Evolutionary conservation across 2,113 vertebrate genomes (phyloP).

Genomic region (Ptilorrhoa leucosticta): DNA sequence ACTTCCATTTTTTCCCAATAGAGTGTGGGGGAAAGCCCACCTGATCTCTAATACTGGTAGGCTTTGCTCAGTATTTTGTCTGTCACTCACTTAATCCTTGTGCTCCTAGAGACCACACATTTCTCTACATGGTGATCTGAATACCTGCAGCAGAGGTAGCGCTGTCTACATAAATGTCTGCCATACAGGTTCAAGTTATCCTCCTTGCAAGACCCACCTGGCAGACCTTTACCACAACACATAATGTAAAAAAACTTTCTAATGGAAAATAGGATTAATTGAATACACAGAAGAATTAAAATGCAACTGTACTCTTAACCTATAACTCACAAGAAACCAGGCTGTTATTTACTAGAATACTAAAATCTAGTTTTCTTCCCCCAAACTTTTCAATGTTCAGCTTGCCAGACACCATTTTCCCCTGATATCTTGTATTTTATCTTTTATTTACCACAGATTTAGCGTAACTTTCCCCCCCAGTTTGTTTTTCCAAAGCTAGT

Average conservation of each 20-base stretch:
- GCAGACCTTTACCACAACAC: background rate
- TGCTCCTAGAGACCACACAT: background rate
- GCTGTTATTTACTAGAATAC: background rate
- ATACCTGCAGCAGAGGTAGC: background rate
- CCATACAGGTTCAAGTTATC: background rate
- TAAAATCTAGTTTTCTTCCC: background rate
- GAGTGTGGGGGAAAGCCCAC: background rate
- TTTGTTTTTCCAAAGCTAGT: background rate
- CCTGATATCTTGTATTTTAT: background rate
- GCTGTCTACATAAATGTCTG: background rate
- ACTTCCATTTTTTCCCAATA: background rate
- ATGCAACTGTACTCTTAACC: background rate
- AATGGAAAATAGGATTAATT: background rate
- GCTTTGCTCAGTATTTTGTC: background rate
- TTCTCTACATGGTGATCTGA: background rate
- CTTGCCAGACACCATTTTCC: background rate
- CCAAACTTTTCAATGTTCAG: background rate
- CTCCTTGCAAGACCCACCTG: background rate
- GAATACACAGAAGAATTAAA: background rate
- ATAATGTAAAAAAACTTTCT: background rate
- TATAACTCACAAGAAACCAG: background rate
- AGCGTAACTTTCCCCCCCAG: background rate
- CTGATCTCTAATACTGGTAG: background rate
- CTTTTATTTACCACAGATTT: background rate
- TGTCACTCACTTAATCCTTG: background rate